Evolutionary conservation across 1,140 invertebrate species (phyloP).

Genomic region (Hydropsyche tenuis): DNA sequence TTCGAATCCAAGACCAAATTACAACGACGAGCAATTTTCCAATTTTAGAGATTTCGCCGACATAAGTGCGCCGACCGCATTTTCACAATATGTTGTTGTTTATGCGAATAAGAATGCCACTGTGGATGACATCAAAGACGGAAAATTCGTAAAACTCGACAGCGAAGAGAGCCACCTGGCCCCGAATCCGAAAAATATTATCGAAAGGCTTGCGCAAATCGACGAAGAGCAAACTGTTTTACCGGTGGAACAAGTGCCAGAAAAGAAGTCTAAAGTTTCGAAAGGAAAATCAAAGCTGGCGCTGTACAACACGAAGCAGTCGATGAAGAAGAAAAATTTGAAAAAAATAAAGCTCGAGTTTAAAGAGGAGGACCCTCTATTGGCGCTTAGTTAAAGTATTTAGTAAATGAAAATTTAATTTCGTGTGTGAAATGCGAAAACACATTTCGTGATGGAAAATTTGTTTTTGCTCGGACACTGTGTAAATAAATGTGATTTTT

Average conservation of each 20-base stretch:
- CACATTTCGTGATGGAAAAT: neutral
- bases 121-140: slow-evolving; percentile 54
- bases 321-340: slow-evolving; percentile 63
- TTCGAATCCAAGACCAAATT: slow-evolving; percentile 65
- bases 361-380: slow-evolving; percentile 65
- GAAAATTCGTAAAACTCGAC: slow-evolving; percentile 49
- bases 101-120: slow-evolving; percentile 77
- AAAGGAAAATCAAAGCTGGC: slow-evolving; percentile 70
- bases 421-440: slow-evolving; percentile 4
- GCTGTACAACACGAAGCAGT: slow-evolving; percentile 62
- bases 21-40: slow-evolving; percentile 78
- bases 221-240: slow-evolving; percentile 64
- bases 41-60: slow-evolving; percentile 90
- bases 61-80: slow-evolving; percentile 81
- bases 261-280: slow-evolving; percentile 67
- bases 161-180: slow-evolving; percentile 55
- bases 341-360: slow-evolving; percentile 53
- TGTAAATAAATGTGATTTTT: slow-evolving; percentile 17
- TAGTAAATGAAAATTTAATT: slow-evolving; percentile 8
- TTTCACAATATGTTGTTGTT: slow-evolving; percentile 81
- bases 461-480: neutral
- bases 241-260: slow-evolving; percentile 54
- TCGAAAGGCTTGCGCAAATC: slow-evolving; percentile 76
- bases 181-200: slow-evolving; percentile 78
- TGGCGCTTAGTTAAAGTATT: slow-evolving; percentile 69